Conservation (phyloP, 2,888 invertebrate genomes). For the Rhimphoctona megacephalus region DNA sequence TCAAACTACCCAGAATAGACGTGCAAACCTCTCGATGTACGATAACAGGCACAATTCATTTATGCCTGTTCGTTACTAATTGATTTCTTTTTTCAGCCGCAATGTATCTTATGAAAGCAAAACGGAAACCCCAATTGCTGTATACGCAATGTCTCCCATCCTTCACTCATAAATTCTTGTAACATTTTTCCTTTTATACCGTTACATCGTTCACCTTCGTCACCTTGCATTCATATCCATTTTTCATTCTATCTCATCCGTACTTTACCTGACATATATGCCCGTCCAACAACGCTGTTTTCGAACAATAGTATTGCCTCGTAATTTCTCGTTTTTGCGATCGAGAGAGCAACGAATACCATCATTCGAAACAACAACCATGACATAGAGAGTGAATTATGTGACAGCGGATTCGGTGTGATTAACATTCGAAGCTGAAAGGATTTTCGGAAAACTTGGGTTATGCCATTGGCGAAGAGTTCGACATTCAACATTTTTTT, state of each 20-base stretch:
- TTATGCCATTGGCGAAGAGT: neutral
- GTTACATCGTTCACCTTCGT: constrained; percentile 10
- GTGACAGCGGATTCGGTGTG: constrained; percentile 36
- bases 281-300: constrained; percentile 22
- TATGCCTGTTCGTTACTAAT: neutral
- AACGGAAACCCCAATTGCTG: neutral
- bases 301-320: constrained; percentile 25
- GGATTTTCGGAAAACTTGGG: neutral
- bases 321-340: constrained; percentile 56
- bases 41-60: neutral
- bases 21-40: neutral
- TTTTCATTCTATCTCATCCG: constrained; percentile 35
- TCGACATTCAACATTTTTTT: neutral
- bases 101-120: neutral
- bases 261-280: constrained; percentile 45
- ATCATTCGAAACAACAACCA: constrained; percentile 41
- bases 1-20: constrained; percentile 10
- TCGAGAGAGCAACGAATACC: constrained; percentile 32
- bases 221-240: constrained; percentile 38
- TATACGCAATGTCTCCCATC: neutral
- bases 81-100: neutral
- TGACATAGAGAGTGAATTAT: constrained; percentile 48
- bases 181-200: neutral
- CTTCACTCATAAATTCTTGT: neutral
- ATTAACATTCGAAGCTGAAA: constrained; percentile 22